Evolutionary conservation across 2,797 vertebrate species (phyloP).

Genomic region (Gymnocypris eckloni): DNA sequence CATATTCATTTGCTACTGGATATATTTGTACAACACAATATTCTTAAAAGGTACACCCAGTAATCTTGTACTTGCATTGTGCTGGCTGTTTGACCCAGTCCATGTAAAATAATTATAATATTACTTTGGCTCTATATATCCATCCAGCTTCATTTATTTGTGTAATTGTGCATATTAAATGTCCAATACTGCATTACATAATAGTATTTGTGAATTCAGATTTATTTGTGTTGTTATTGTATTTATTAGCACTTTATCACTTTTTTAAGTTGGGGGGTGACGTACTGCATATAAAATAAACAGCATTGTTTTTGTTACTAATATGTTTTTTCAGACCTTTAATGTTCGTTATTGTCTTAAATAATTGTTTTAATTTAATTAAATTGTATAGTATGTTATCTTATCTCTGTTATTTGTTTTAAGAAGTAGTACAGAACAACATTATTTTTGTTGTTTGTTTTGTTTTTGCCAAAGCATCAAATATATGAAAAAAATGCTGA

Average conservation of each 20-base stretch:
- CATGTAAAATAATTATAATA: neutral
- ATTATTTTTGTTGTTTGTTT: neutral
- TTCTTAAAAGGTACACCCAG: neutral
- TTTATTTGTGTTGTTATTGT: neutral
- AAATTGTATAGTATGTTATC: neutral
- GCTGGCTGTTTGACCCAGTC: no score
- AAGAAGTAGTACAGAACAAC: no score
- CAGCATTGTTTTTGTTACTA: neutral
- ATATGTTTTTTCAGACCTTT: neutral
- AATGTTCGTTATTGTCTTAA: neutral
- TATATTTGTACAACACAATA: neutral
- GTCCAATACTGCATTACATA: neutral
- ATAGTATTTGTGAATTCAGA: no score
- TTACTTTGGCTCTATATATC: neutral
- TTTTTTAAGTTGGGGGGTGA: neutral
- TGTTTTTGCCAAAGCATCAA: neutral
- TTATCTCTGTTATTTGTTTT: neutral
- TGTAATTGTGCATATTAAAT: no score
- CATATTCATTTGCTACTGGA: neutral
- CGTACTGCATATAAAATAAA: neutral
- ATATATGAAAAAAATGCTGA: neutral
- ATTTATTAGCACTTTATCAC: neutral
- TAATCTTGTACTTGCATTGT: neutral
- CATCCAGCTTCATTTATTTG: neutral
- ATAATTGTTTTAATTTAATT: neutral